Conservation (phyloP, 2,113 vertebrate genomes). For the Lota lota region DNA sequence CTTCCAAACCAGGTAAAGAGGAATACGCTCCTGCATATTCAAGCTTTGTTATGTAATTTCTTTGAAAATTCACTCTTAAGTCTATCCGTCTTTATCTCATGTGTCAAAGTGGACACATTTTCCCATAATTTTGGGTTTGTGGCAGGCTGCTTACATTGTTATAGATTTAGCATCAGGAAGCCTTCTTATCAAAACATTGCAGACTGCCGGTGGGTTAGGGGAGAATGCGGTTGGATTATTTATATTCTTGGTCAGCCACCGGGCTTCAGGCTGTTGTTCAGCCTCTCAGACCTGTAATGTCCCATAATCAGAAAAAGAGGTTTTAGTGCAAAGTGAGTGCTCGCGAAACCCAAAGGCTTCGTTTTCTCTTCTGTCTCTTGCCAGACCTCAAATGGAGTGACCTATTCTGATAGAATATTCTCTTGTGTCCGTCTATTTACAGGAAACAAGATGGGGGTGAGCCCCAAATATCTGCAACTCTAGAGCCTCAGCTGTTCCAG, state of each 20-base stretch:
- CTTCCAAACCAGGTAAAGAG: no score
- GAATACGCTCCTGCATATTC: no score
- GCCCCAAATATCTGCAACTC: slow-evolving; percentile 62
- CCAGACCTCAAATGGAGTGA: slow-evolving; percentile 20
- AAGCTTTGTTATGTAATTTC: no score
- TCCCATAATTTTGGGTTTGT: no score
- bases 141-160: not conserved
- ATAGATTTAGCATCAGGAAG: not conserved
- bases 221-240: slow-evolving; percentile 2
- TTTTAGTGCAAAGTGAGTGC: slow-evolving; percentile 11
- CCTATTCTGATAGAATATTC: slow-evolving; percentile 48
- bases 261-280: not conserved
- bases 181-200: not conserved
- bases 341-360: slow-evolving; percentile 20
- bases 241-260: not conserved
- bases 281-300: slow-evolving; percentile 1
- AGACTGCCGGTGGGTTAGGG: no score
- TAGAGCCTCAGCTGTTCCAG: slow-evolving; percentile 70
- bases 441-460: slow-evolving; percentile 81
- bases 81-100: no score
- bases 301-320: no score
- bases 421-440: slow-evolving; percentile 42
- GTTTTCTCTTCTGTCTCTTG: not conserved
- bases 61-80: no score
- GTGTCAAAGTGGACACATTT: no score